A percentile compares a stretch with the other conserved stretches of the same genome.
phyloP scores from a whole-genome alignment of 2,888 invertebrate species.

The Dexiosoma caninum region DNA sequence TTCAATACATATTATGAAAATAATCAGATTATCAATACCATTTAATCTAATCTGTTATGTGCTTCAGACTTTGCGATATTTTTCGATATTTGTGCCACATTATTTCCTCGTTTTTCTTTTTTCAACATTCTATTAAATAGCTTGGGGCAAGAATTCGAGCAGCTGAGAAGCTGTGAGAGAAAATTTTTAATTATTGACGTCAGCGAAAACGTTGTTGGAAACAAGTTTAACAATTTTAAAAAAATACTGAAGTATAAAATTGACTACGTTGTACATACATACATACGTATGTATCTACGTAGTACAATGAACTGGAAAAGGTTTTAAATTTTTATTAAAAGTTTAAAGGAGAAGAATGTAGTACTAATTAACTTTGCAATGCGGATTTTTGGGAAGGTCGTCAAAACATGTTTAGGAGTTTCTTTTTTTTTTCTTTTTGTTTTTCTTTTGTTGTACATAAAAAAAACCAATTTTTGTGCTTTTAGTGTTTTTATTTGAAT shows the following conservation, averaged over 20 bases:
- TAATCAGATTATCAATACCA: no score
- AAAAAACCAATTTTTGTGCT: conserved; percentile 41
- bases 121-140: not conserved
- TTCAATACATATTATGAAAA: no score
- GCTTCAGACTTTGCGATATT: no score
- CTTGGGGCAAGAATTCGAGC: not conserved
- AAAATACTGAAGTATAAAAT: not conserved
- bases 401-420: conserved; percentile 37
- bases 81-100: no score
- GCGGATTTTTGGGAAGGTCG: conserved; percentile 73
- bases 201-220: conserved; percentile 8
- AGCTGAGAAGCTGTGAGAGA: not conserved
- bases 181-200: conserved; percentile 39
- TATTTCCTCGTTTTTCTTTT: not conserved
- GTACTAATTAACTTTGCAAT: conserved; percentile 69
- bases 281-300: not conserved
- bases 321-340: not conserved
- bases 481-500: conserved; percentile 9
- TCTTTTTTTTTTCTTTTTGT: no score
- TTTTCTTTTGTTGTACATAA: no score
- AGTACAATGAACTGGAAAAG: conserved; percentile 54
- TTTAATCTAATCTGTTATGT: no score
- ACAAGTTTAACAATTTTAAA: conserved; percentile 20
- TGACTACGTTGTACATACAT: not conserved
- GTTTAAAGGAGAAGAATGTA: conserved; percentile 28